Conservation (phyloP, 2,888 invertebrate genomes). For the Boloria euphrosyne region DNA sequence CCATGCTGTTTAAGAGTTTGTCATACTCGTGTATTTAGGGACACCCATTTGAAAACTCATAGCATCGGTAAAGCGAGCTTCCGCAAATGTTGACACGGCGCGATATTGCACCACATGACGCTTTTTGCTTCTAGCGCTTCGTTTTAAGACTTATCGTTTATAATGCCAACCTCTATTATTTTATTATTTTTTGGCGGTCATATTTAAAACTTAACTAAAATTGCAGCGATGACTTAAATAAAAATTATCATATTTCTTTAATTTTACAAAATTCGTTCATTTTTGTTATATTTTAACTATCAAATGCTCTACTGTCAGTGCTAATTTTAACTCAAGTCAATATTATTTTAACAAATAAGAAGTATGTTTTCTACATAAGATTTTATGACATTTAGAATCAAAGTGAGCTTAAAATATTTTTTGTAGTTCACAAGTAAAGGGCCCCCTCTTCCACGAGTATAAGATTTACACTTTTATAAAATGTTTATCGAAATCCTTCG, state of each 20-base stretch:
- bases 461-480: no score
- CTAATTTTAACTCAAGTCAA: not conserved
- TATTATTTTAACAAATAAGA: not conserved
- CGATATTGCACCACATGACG: constrained; percentile 60
- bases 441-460: no score
- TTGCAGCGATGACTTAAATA: not conserved
- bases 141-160: constrained; percentile 15
- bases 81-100: constrained; percentile 68
- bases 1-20: constrained; percentile 10
- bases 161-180: not conserved
- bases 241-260: not conserved
- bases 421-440: not conserved
- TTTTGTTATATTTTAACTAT: no score
- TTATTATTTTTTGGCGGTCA: not conserved
- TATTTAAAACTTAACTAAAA: not conserved
- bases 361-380: not conserved
- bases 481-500: constrained; percentile 48
- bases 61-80: constrained; percentile 60
- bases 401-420: constrained; percentile 7
- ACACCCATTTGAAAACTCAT: constrained; percentile 59
- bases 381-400: not conserved
- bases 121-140: constrained; percentile 34
- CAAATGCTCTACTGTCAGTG: not conserved
- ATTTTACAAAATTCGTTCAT: not conserved
- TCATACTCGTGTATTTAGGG: constrained; percentile 39